These are phyloP conservation scores for rabbit (Oryctolagus cuniculus) DNA, from an alignment of 2,113 vertebrate genomes.

Conservation along the genomic window mOryCun1.1 NC_091442.1:103573501-103574000, in stretches of 20 bases:
- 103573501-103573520: not conserved
- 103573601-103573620: not conserved
- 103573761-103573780: not conserved
- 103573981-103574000: not conserved
- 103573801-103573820: not conserved
- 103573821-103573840: conserved; percentile 23
- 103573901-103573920: not conserved
- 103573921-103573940: not conserved
- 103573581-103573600: not conserved
- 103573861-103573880: not conserved
- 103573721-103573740: not conserved
- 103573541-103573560: not conserved
- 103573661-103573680: not conserved
- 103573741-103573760: not conserved
- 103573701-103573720: not conserved
- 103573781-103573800: not conserved
- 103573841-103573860: not conserved
- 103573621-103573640: not conserved
- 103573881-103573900: not conserved
- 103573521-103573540: no score
- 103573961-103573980: not conserved
- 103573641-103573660: not conserved
- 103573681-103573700: not conserved
- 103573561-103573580: not conserved
- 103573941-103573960: not conserved